Base-by-base conservation (phyloP, 1,140 invertebrate species). In the Diprion similis region DNA sequence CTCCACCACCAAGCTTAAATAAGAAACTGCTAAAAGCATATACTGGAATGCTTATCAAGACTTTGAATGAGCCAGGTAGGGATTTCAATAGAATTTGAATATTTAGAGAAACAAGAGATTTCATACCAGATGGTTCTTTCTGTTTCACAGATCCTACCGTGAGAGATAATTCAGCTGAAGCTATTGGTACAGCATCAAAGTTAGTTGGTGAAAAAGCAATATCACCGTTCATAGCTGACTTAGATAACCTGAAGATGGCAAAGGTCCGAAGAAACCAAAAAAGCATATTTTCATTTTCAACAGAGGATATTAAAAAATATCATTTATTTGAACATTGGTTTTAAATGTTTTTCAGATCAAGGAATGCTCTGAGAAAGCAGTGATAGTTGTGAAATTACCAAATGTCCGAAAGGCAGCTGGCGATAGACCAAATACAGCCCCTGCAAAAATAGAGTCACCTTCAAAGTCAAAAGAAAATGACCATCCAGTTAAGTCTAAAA, bases 1-100 rank as follows among this genome's bases (percentile, higher is more conserved):
- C 94, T 17, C 94, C 94, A 67, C 93, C 96, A 0, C 87, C 91
- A 1, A 92, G 93, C 24, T 89, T 98, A 46, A 97, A 95, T 75
- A 99, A 99, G 84, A 99, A 99, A 87, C 83, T 97, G 2, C 88
- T 99, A 1, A 99, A 99, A 87, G 90, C 93, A 0, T 93, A 97
- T 76, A 92, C 93, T 1, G 90, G 91, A n/a, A 91, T 92, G 17
- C 86, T 99, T 37, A 83, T 97, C 0, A 98, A 97, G 88, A 93
- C 95, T 10, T 84, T 98, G 0, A 97, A 96, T 80, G 96, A 97
- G 86, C 90, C 94, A 78, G 93, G 93, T 94, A 86, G 80, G 6
- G 24, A 37, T 37, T 37, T 37, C 71, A 76, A 59, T 46, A 46
- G 10, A 70, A 46, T 72, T 72, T 2, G 45, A 76, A 45, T 68